Evolutionary conservation across 2,888 invertebrate species (phyloP), one percentile per base, ranked within the genome.

Genomic region (Noctua janthina): DNA sequence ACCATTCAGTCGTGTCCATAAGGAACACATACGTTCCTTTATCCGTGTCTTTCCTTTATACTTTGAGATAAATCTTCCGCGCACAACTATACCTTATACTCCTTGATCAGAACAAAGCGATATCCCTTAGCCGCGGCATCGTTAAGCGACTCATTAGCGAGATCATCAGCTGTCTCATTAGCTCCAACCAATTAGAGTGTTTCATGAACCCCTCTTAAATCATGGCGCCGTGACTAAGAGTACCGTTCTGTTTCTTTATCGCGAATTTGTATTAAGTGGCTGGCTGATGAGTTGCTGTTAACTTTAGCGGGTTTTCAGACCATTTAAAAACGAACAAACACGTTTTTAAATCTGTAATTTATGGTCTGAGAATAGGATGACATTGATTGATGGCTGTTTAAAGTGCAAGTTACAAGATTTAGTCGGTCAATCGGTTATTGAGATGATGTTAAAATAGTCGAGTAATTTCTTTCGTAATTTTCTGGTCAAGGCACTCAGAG

Each of bases 151-250:
- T 95, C 95, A 95, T 95, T 95, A 95, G 93, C 87, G 89, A 93
- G 94, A 94, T 95, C 95, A 95, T 95, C 95, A 93, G 93, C 91
- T 94, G 94, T 94, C 95, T 96, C 95, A 94, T 96, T 95, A 95
- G 93, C 93, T 89, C 81, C 80, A 87, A 94, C 95, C 95, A 95
- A 95, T 95, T 96, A 95, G 94, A 90, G 92, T 89, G 91, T 92
- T 89, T 89, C 92, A 89, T 87, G 88, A 89, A 89, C 83, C 85
- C 86, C 87, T 87, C 86, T 92, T 92, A 92, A 92, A 92, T 92
- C 90, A 92, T 90, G 88, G 89, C 74, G 71, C 78, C 86, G 87
- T 87, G 90, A 88, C 84, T 89, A 59, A 66, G 73, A 78, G 83
- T 73, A 82, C 78, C 77, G 87, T 88, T 89, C 74, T 39, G 74